phyloP scores from a whole-genome alignment of 2,113 vertebrate genomes.

The Cheirogaleus medius region DNA sequence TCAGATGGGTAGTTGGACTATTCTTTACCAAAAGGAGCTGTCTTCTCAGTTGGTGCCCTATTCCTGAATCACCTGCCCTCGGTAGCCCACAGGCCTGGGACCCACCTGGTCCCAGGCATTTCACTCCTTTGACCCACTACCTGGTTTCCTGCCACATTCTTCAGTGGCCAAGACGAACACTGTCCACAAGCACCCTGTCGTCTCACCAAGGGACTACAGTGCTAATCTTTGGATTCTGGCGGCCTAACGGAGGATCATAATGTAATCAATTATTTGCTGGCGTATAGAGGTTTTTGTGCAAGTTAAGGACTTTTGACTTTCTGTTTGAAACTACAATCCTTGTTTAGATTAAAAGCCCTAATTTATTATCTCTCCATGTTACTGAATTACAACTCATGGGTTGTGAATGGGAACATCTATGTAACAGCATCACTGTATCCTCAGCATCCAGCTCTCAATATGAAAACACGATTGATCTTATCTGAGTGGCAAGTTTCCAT shows the following conservation, averaged over 20 bases:
- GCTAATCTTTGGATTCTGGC: fast-evolving
- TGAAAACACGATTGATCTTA: not conserved
- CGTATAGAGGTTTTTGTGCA: not conserved
- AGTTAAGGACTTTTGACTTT: not conserved
- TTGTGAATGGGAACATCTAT: fast-evolving
- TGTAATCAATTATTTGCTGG: fast-evolving
- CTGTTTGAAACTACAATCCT: not conserved
- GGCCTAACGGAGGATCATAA: fast-evolving
- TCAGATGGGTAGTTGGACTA: fast-evolving
- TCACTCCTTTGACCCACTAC: not conserved
- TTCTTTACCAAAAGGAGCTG: not conserved
- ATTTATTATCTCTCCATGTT: not conserved
- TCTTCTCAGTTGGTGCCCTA: fast-evolving
- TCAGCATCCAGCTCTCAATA: too few species aligned
- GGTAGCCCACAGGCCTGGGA: not conserved
- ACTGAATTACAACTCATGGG: too few species aligned
- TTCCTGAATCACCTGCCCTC: not conserved
- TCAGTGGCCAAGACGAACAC: not conserved
- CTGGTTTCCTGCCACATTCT: too few species aligned
- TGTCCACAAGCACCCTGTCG: not conserved
- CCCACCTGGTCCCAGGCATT: fast-evolving
- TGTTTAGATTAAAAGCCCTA: not conserved
- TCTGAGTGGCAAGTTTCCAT: fast-evolving
- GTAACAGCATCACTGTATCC: fast-evolving
- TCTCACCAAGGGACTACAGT: fast-evolving